Evolutionary conservation across 2,113 vertebrate species (phyloP), one percentile per base, ranked within the genome.

Genomic region (Pangasianodon gigas): DNA sequence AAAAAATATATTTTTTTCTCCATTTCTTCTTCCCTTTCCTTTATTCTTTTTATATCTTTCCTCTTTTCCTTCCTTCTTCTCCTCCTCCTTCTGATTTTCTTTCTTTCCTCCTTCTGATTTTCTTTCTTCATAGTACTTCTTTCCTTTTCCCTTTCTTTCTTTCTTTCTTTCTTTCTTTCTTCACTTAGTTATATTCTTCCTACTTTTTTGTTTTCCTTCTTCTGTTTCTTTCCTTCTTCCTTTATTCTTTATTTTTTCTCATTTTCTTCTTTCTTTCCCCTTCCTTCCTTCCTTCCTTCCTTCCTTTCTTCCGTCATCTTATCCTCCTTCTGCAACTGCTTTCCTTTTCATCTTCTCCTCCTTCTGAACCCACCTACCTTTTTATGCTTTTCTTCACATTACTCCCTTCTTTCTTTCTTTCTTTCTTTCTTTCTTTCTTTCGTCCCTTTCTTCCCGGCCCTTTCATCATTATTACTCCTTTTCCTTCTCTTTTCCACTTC

Each of bases 191-290:
- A 37, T 37, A 37, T 37, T 37, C 37, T 37, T 37, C 37, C 37
- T 37, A 37, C 37, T 37, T 1, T 37, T 37, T 37, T 37, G 37
- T 37, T 37, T 37, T 37, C 37, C 37, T 37, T 37, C 37, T 37
- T 37, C 37, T 37, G 1, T 37, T 51, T 11, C 10, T 51, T 46
- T 2, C 24, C 77, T 80, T 51, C 37, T 37, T 48, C 44, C n/a
- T 79, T 0, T 24, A 48, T 91, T 92, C 92, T 89, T 92, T 14
- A 6, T 77, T 90, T 92, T 92, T 92, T 11, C 19, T 71, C 19
- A 37, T 37, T 37, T 37, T 37, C 37, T 37, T 37, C 18, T 19
- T 52, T 26, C 85, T 41, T 74, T 51, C 11, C 9, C 13, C 29
- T 69, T 69, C 67, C 24, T 24, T 87, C 65, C 37, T 24, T 87